Conservation (phyloP, 1,140 invertebrate genomes). For the Aphaenogaster floridana region DNA sequence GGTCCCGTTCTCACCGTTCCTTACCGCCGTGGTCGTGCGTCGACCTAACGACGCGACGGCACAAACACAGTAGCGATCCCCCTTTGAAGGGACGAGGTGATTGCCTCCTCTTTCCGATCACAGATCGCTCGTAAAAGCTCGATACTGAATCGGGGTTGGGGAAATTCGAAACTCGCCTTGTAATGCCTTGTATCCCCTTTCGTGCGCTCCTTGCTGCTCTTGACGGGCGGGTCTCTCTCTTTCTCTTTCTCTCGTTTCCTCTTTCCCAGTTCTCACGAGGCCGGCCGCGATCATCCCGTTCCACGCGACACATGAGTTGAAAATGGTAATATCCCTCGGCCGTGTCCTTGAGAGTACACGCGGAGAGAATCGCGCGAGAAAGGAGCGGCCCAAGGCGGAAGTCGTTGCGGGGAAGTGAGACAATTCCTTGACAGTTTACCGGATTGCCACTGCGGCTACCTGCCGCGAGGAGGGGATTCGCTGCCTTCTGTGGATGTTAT, state of each 20-base stretch:
- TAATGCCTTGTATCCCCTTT: constrained; percentile 20
- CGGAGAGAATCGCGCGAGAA: not conserved
- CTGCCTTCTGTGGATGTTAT: constrained; percentile 70
- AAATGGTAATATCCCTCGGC: constrained; percentile 71
- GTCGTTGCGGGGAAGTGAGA: constrained; percentile 67
- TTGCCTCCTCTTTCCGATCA: constrained; percentile 74
- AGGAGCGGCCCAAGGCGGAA: constrained; percentile 67
- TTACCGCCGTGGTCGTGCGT: constrained; percentile 67
- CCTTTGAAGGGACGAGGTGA: constrained; percentile 67
- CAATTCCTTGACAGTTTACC: constrained; percentile 68
- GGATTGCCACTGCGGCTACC: constrained; percentile 11
- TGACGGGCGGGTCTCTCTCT: not conserved
- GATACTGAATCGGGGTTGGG: constrained; percentile 58
- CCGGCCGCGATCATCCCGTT: constrained; percentile 57
- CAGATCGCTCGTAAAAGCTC: constrained; percentile 76
- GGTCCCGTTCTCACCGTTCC: constrained; percentile 77
- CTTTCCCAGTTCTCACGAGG: constrained; percentile 66
- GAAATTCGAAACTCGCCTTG: constrained; percentile 31
- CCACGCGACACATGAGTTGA: constrained; percentile 66
- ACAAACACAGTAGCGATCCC: constrained; percentile 61
- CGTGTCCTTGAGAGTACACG: constrained; percentile 65
- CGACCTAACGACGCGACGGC: constrained; percentile 79
- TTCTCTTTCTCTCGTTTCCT: not conserved
- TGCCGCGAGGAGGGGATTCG: constrained; percentile 34
- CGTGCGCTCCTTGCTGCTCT: not conserved